These are phyloP conservation scores for Enteromius thamalakanensis DNA, from an alignment of 2,797 vertebrate genomes.

Conservation along the genomic window DNA sequence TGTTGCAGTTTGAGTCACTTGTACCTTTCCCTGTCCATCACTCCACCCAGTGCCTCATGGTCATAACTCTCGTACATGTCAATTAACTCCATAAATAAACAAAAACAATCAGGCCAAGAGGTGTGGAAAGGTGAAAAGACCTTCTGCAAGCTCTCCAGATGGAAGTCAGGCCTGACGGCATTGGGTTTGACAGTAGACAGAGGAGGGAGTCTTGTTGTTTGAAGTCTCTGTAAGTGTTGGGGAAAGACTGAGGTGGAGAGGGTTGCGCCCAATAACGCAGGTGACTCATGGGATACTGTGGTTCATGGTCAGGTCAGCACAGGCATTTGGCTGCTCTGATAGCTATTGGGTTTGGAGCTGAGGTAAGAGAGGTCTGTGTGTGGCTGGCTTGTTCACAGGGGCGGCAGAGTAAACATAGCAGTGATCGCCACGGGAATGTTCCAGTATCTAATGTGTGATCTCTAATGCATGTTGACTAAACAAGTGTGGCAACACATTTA, in stretches of 20 bases:
- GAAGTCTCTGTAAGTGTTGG: constrained; percentile 24
- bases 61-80: constrained; percentile 16
- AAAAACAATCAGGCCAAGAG: constrained; percentile 22
- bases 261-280: constrained; percentile 39
- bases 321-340: constrained; percentile 36
- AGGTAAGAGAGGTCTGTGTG: constrained; percentile 29
- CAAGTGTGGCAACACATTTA: background rate
- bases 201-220: constrained; percentile 41
- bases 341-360: constrained; percentile 22
- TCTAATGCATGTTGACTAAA: constrained; percentile 13
- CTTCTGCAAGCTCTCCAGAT: constrained; percentile 30
- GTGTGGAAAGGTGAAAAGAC: constrained; percentile 30
- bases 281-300: constrained; percentile 40
- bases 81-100: constrained; percentile 32
- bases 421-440: constrained; percentile 12
- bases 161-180: constrained; percentile 30
- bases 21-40: constrained; percentile 24
- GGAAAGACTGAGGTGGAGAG: constrained; percentile 40
- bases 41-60: constrained; percentile 22
- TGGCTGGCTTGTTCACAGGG: constrained; percentile 10
- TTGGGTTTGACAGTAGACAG: constrained; percentile 28
- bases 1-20: constrained; percentile 31
- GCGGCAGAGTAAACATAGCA: background rate
- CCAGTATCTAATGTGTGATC: constrained; percentile 10
- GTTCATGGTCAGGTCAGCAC: constrained; percentile 42